These are phyloP conservation scores for Pitangus sulphuratus DNA, from an alignment of 2,797 vertebrate species.

Conservation along the genomic window DNA sequence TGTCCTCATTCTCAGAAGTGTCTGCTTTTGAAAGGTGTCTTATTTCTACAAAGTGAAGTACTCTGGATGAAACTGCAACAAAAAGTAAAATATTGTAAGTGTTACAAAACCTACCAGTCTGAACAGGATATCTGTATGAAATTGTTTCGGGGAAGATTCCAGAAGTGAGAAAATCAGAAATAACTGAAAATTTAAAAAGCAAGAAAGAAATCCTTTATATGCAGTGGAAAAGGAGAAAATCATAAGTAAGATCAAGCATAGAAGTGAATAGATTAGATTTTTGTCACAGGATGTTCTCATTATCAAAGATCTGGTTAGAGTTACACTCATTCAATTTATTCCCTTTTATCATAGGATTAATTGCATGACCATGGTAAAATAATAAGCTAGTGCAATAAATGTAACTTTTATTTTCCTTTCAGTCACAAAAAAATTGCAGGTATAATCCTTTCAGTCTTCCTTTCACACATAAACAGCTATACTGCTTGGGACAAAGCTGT, in stretches of 20 bases:
- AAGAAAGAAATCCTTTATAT: not conserved
- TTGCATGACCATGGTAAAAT: not conserved
- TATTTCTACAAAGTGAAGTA: not conserved
- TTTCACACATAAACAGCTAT: not conserved
- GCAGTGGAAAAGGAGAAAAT: not conserved
- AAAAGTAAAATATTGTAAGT: not conserved
- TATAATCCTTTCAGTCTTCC: not conserved
- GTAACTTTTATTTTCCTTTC: not conserved
- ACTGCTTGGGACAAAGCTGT: not conserved
- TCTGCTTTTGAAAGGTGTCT: not conserved
- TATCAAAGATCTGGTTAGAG: not conserved
- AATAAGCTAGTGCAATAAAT: not conserved
- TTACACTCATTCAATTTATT: not conserved
- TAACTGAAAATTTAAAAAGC: not conserved
- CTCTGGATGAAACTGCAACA: not conserved
- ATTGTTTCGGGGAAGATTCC: not conserved
- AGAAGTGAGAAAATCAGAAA: not conserved
- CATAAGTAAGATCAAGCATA: not conserved
- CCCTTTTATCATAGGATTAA: not conserved
- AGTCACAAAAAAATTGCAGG: not conserved
- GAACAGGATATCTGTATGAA: not conserved
- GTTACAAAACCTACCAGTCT: not conserved
- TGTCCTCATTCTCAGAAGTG: not conserved
- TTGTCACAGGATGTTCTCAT: not conserved
- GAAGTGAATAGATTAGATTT: not conserved